These are phyloP conservation scores for Drosophila sproati DNA, from an alignment of 1,140 invertebrate species.

Conservation along the genomic window DNA sequence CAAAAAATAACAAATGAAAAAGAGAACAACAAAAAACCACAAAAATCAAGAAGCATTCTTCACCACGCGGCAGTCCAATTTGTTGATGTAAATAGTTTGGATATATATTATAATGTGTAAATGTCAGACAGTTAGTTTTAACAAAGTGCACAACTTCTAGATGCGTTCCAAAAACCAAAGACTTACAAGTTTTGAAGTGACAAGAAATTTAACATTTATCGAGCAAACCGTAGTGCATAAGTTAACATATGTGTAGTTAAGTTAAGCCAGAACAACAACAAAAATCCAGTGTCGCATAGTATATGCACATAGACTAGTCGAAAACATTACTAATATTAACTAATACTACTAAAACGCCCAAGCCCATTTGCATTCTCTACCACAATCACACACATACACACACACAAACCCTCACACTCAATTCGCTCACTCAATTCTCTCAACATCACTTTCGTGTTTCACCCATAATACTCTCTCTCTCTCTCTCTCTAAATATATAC, in stretches of 20 bases:
- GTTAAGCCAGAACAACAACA: slow-evolving; percentile 54
- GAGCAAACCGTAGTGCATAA: slow-evolving; percentile 50
- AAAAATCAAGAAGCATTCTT: slow-evolving; percentile 15
- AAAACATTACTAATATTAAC: slow-evolving; percentile 56
- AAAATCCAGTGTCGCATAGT: slow-evolving; percentile 36
- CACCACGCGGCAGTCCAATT: slow-evolving; percentile 66
- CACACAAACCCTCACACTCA: slow-evolving; percentile 41
- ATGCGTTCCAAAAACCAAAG: slow-evolving; percentile 69
- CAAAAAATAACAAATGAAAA: not conserved
- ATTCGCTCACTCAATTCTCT: slow-evolving; percentile 38
- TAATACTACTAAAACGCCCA: slow-evolving; percentile 49
- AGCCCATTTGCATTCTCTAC: slow-evolving; percentile 45
- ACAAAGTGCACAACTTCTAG: slow-evolving; percentile 69
- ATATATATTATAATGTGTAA: slow-evolving; percentile 48
- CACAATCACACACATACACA: slow-evolving; percentile 20
- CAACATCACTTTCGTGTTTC: slow-evolving; percentile 58
- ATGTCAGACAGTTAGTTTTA: slow-evolving; percentile 63
- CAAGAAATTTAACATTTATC: slow-evolving; percentile 54
- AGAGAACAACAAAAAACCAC: not conserved
- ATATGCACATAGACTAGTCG: slow-evolving; percentile 57
- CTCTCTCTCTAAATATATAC: slow-evolving; percentile 28
- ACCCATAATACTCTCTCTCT: slow-evolving; percentile 34
- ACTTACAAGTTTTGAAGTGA: slow-evolving; percentile 71
- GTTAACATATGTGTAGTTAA: slow-evolving; percentile 58
- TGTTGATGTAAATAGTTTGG: slow-evolving; percentile 67